A percentile compares a stretch with the other conserved stretches of the same genome.
These are phyloP conservation scores for Sardinella longiceps DNA, from an alignment of 2,797 vertebrate genomes.

Conservation along the genomic window DNA sequence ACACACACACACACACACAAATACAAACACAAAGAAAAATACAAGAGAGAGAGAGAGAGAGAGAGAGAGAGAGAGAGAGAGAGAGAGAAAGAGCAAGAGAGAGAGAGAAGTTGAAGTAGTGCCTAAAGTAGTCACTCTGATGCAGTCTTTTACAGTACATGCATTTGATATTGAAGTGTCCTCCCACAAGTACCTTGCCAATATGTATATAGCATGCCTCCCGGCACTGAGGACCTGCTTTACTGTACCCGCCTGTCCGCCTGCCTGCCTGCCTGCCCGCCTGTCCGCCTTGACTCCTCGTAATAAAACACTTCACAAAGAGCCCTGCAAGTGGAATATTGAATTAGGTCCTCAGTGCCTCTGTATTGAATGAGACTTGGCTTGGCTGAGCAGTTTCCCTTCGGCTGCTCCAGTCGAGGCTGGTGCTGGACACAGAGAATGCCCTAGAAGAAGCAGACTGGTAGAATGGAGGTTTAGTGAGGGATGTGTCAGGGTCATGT, in stretches of 20 bases:
- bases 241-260: no score
- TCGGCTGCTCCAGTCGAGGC: no score
- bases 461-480: neutral
- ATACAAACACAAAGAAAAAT: neutral
- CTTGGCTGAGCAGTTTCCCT: slow-evolving; percentile 30
- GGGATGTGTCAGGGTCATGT: neutral
- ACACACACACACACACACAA: neutral
- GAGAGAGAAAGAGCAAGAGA: no score
- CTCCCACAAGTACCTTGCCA: neutral
- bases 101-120: neutral
- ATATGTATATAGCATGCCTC: neutral
- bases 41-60: no score
- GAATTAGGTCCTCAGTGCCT: neutral
- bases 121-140: neutral
- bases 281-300: neutral
- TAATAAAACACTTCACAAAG: neutral
- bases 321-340: neutral
- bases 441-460: no score
- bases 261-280: no score
- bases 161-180: neutral
- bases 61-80: no score
- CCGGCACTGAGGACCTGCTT: neutral
- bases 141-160: neutral
- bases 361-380: no score
- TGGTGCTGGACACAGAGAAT: no score